Evolutionary conservation across 2,888 invertebrate species (phyloP).

Genomic region (Mactromeris polynyma): DNA sequence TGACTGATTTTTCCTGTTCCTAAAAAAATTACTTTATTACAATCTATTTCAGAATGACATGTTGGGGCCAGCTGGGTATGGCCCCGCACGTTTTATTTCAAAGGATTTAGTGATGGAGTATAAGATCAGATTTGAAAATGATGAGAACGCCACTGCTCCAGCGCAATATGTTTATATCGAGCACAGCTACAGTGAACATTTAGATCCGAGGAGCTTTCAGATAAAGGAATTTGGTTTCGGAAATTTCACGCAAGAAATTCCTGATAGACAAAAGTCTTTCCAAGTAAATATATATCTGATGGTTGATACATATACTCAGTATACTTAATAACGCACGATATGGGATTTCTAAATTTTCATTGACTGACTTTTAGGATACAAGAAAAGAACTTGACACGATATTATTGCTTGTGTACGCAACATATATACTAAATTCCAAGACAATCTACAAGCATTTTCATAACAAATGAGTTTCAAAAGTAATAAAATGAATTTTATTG

Average conservation of each 20-base stretch:
- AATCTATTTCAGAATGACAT: conserved; percentile 55
- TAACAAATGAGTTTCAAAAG: no score
- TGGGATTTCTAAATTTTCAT: no score
- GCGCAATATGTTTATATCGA: conserved; percentile 58
- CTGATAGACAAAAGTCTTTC: not conserved
- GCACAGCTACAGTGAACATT: conserved; percentile 39
- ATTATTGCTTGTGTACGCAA: no score
- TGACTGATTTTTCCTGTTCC: no score
- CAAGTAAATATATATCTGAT: conserved; percentile 22
- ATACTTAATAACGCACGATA: no score
- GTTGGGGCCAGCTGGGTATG: conserved; percentile 57
- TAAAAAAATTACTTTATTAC: no score
- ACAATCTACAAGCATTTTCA: no score
- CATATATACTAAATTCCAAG: no score
- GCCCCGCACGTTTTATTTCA: conserved; percentile 49
- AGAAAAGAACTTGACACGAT: no score
- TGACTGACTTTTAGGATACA: no score
- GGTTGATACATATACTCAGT: no score
- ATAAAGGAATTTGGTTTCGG: conserved; percentile 55
- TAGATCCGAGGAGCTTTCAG: conserved; percentile 41
- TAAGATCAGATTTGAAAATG: conserved; percentile 61
- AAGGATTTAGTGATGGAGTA: conserved; percentile 33
- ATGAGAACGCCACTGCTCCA: conserved; percentile 61
- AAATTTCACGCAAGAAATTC: conserved; percentile 36
- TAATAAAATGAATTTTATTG: no score